phyloP scores from a whole-genome alignment of 2,888 invertebrate genomes.

The Hydrotaea diabolus region DNA sequence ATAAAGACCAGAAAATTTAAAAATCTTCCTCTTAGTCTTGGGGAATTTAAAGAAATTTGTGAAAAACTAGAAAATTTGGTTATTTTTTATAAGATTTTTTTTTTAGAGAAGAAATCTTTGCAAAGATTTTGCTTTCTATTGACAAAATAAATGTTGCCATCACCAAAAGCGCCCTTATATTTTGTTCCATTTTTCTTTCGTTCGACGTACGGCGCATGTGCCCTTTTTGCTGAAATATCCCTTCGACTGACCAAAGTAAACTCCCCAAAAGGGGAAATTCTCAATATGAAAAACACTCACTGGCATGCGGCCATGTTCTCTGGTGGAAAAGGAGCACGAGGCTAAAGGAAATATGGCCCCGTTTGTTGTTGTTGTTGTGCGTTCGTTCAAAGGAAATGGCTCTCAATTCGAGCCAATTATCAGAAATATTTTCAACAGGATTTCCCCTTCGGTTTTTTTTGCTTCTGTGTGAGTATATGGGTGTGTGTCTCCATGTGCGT shows the following conservation, averaged over 20 bases:
- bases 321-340: not conserved
- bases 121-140: conserved; percentile 26
- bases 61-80: not conserved
- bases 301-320: conserved; percentile 63
- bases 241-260: conserved; percentile 42
- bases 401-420: conserved; percentile 57
- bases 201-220: conserved; percentile 66
- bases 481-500: not conserved
- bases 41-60: not conserved
- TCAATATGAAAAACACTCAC: conserved; percentile 10
- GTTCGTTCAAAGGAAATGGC: conserved; percentile 44
- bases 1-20: conserved; percentile 15
- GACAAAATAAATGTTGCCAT: conserved; percentile 28
- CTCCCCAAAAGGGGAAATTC: conserved; percentile 66
- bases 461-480: not conserved
- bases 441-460: conserved; percentile 57
- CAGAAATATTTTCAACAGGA: conserved; percentile 60
- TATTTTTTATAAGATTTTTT: not conserved
- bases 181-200: no score
- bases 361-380: conserved; percentile 58
- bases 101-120: conserved; percentile 56
- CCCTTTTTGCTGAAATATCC: conserved; percentile 59
- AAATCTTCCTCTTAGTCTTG: no score
- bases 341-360: conserved; percentile 71
- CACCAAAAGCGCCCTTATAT: conserved; percentile 50